phyloP scores from a whole-genome alignment of 2,888 invertebrate genomes.

The Noctua comes region DNA sequence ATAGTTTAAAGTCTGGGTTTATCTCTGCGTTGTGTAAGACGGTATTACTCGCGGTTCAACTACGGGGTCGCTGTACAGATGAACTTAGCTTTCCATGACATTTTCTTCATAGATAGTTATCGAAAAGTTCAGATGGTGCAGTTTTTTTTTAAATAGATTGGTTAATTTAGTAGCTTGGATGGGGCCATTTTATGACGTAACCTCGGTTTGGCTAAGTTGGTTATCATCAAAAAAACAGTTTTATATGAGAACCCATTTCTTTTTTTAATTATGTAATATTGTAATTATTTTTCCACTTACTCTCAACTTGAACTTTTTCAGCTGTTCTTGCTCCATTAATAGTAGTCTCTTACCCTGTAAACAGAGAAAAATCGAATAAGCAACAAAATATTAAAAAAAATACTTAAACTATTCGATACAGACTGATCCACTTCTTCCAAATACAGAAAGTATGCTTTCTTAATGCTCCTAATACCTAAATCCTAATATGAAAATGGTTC shows the following conservation, averaged over 20 bases:
- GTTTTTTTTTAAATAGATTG: neutral
- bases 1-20: slow-evolving; percentile 36
- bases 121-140: neutral
- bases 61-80: slow-evolving; percentile 37
- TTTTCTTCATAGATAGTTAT: neutral
- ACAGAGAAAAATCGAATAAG: slow-evolving; percentile 16
- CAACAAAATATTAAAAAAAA: neutral
- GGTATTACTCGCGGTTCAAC: slow-evolving; percentile 25
- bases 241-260: neutral
- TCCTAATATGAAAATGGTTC: neutral
- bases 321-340: neutral
- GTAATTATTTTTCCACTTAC: slow-evolving; percentile 21
- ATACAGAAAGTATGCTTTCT: neutral
- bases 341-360: slow-evolving; percentile 37
- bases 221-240: neutral
- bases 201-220: neutral
- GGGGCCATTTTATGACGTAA: neutral
- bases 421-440: neutral
- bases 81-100: neutral
- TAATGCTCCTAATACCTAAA: neutral
- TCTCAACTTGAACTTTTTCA: neutral
- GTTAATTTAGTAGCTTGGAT: neutral
- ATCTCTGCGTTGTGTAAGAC: slow-evolving; percentile 52
- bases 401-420: neutral
- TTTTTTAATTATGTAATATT: no score